Evolutionary conservation across 2,888 invertebrate species (phyloP), one percentile per base, ranked within the genome.

Genomic region (Neoscelio sp.): DNA sequence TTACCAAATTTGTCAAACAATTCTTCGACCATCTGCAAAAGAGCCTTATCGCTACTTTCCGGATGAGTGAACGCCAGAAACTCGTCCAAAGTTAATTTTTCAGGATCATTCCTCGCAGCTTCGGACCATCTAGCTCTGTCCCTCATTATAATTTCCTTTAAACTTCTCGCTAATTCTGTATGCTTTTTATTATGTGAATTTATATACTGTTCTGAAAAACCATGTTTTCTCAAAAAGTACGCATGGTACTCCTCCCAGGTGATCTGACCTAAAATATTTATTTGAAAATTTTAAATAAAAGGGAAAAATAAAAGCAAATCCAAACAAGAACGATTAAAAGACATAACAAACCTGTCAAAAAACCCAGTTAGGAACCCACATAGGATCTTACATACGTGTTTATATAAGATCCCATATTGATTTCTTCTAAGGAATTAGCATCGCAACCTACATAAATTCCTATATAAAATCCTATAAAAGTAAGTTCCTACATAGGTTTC

Each of bases 41-140:
- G 82, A 1, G 89, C 89, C 4, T 89, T 81, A 67, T 89, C 89
- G 80, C 93, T 93, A 48, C 95, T 95, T 90, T 97, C 97, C 0
- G 96, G 96, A 91, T 97, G 96, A 1, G 95, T 93, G 88, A 96
- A 96, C 1, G 95, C 94, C 77, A 96, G 90, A 89, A 96, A 96
- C 89, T 96, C 96, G 82, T 95, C 94, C 15, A 95, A 91, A 1
- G 95, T 94, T 46, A 96, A 91, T 33, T 93, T 93, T 64, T 95
- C 95, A 1, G 96, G 94, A 89, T 95, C 94, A 8, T 94, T 94
- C 81, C 93, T 92, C 0, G 95, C 94, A 0, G 95, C 95, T 89
- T 96, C 96, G 60, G 94, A 93, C 96, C 96, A 96, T 2, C 93
- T 92, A 0, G 96, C 96, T 90, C 95, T 94, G 86, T 96, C 95